Evolutionary conservation across 2,888 invertebrate species (phyloP), one percentile per base, ranked within the genome.

Genomic region (Drosophila subquinaria): DNA sequence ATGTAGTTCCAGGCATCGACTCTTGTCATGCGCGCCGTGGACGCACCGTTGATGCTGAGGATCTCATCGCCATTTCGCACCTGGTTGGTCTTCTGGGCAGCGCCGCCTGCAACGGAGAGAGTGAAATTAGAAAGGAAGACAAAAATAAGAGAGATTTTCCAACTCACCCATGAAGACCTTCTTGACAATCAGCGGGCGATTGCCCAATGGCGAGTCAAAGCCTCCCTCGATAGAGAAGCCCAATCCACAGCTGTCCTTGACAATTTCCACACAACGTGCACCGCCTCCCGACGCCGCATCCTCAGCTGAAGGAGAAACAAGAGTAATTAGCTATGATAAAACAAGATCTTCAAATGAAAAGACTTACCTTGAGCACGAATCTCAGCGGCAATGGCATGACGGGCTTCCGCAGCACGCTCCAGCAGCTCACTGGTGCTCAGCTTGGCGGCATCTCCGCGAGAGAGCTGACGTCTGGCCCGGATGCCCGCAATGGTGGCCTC

Each of bases 151-250:
- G 8, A 33, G 11, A 20, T 9, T 3, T n/a, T 43, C 17, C n/a
- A 48, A 90, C 93, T 92, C 93, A 98, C 98, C 98, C 94, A 97
- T 97, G 92, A 98, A 98, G 82, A 98, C 96, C 94, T 98, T 97
- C 93, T 98, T 98, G 86, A 98, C 95, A 59, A 96, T 95, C 73
- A 98, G 95, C 51, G 98, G 98, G 88, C 95, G 95, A 93, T 98
- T 97, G 27, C 98, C 98, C 70, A 95, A 94, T 6, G 97, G 97
- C 27, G 98, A 98, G 92, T 97, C 97, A 80, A 96, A 95, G 53
- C 98, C 98, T 59, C 98, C 98, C 90, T 98, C 98, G 76, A 98
- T 95, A 86, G 98, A 98, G 93, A 98, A 98, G 56, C 98, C 98
- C 64, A 98, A 94, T 5, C 98, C 98, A 76, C 97, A 96, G 71